A percentile compares a stretch with the other conserved stretches of the same genome.
Conservation (phyloP, 2,113 vertebrate species). For the Xiphophorus couchianus region DNA sequence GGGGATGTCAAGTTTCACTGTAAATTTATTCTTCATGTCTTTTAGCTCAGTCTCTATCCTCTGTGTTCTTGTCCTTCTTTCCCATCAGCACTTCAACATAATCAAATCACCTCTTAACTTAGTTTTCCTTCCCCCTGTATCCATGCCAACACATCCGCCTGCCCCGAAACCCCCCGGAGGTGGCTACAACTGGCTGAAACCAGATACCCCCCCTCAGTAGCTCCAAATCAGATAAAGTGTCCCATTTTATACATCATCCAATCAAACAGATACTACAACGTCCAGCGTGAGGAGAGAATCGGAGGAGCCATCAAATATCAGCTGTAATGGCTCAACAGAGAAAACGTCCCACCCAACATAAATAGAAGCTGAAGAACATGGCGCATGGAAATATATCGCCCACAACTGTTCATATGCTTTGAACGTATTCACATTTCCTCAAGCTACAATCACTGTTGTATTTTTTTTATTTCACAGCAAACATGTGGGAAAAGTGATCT, state of each 20-base stretch:
- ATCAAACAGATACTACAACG: constrained; percentile 71
- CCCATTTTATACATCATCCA: constrained; percentile 76
- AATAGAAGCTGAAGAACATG: constrained; percentile 25
- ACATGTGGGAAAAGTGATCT: too few relatives aligned
- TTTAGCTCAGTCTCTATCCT: constrained; percentile 32
- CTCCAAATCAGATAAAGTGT: constrained; percentile 76
- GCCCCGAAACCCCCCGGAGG: constrained; percentile 70
- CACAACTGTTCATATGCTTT: too few relatives aligned
- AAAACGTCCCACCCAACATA: constrained; percentile 22
- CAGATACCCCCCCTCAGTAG: constrained; percentile 71
- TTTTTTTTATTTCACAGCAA: background rate
- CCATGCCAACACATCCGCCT: constrained; percentile 78
- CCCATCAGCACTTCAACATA: constrained; percentile 78
- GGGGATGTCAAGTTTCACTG: constrained; percentile 53
- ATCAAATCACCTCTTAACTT: constrained; percentile 77
- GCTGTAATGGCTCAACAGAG: constrained; percentile 51
- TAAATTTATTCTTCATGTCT: constrained; percentile 34
- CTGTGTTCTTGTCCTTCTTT: constrained; percentile 62
- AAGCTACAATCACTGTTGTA: background rate
- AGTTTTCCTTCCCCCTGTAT: constrained; percentile 70
- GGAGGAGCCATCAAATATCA: constrained; percentile 57
- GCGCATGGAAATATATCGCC: constrained; percentile 2
- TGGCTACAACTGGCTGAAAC: constrained; percentile 77
- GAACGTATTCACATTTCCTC: background rate
- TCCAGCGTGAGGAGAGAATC: constrained; percentile 60